Conservation (phyloP, 1,140 invertebrate genomes). For the Geopemphigus sp. region DNA sequence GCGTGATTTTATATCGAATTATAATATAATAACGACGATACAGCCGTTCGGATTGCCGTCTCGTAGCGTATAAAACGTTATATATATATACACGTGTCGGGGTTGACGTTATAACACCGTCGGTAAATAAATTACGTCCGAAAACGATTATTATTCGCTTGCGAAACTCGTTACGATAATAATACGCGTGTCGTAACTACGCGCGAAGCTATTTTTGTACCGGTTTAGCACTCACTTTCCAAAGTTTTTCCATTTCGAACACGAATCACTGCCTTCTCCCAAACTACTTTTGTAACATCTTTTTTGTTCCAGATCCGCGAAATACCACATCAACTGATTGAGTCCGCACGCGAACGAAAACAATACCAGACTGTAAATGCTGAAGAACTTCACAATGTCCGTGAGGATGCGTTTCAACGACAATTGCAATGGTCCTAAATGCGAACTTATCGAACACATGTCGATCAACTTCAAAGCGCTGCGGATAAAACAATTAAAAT, state of each 20-base stretch:
- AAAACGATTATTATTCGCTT: background rate
- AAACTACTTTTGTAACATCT: constrained; percentile 66
- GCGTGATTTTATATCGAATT: background rate
- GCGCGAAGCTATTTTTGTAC: too few relatives aligned
- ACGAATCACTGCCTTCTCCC: constrained; percentile 68
- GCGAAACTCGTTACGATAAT: background rate
- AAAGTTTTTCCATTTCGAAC: constrained; percentile 75
- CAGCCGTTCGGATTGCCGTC: background rate
- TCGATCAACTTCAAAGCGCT: constrained; percentile 84
- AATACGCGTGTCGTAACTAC: too few relatives aligned
- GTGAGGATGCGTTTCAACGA: constrained; percentile 81
- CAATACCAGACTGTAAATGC: constrained; percentile 78
- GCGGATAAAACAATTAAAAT: constrained; percentile 54
- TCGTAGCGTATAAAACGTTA: background rate
- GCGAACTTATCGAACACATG: constrained; percentile 87
- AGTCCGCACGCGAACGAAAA: constrained; percentile 78
- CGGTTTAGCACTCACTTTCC: constrained; percentile 59
- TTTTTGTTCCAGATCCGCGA: constrained; percentile 74
- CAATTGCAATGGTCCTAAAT: constrained; percentile 82
- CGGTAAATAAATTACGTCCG: background rate
- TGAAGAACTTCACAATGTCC: constrained; percentile 85
- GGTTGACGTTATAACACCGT: background rate
- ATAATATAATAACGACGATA: background rate
- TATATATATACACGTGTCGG: too few relatives aligned
- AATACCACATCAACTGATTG: constrained; percentile 89